Percentiles rank a stretch among this genome's conserved stretches.
Conservation (phyloP, 2,797 vertebrate genomes). For the Pseudochaenichthys georgianus region DNA sequence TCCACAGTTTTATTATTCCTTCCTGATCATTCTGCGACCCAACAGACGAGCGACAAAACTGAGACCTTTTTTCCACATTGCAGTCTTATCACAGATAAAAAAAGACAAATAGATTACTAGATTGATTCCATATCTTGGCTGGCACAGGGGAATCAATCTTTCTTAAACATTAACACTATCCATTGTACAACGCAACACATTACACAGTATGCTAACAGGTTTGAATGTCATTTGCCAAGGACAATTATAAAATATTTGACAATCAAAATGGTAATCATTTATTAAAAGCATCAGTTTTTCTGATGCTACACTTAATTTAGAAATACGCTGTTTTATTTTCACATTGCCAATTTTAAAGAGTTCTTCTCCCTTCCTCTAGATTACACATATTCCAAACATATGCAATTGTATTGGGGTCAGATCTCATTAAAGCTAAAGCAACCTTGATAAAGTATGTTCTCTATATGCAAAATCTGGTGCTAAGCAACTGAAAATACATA, state of each 20-base stretch:
- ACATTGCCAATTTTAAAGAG: background rate
- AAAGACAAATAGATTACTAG: background rate
- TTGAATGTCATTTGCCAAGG: conserved; percentile 10
- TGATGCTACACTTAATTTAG: conserved; percentile 6
- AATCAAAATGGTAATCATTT: conserved; percentile 18
- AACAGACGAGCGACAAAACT: background rate
- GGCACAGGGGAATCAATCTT: conserved; percentile 44
- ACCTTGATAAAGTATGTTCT: background rate
- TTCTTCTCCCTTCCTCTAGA: background rate
- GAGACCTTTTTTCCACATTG: conserved; percentile 6
- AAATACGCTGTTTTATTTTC: background rate
- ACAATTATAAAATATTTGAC: conserved; percentile 10
- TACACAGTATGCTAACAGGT: conserved; percentile 4
- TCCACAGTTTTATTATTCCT: conserved; percentile 52
- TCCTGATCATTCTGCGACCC: conserved; percentile 24
- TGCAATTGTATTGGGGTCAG: conserved; percentile 1
- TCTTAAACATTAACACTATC: conserved; percentile 33
- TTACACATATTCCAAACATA: background rate
- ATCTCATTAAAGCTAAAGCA: conserved; percentile 2
- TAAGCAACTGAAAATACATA: background rate
- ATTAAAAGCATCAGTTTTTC: conserved; percentile 14
- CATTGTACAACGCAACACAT: conserved; percentile 28
- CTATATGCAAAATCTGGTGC: background rate
- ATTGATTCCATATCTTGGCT: conserved; percentile 54
- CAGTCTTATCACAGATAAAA: background rate